These are phyloP conservation scores for Lithosia quadra DNA, from an alignment of 2,888 invertebrate genomes.

Conservation along the genomic window DNA sequence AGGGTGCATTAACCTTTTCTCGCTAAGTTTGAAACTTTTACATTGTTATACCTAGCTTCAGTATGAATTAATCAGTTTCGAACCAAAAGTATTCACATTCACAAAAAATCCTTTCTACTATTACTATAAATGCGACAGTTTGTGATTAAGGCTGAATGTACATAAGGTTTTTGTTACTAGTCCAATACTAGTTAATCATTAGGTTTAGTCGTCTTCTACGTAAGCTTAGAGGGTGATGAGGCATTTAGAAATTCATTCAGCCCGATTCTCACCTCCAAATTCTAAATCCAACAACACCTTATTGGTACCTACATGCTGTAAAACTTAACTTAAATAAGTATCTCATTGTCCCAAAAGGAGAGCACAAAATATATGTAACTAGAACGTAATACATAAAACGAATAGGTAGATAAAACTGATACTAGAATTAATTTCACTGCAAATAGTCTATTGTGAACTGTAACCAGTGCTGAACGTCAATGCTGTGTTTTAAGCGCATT, in stretches of 20 bases:
- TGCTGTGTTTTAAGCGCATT: constrained; percentile 57
- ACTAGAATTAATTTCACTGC: constrained; percentile 38
- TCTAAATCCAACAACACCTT: background rate
- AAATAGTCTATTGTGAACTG: constrained; percentile 59
- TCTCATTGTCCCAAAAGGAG: background rate
- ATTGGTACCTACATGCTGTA: background rate
- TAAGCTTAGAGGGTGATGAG: background rate
- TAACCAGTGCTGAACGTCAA: constrained; percentile 56
- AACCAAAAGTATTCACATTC: too few relatives aligned
- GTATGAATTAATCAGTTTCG: too few relatives aligned
- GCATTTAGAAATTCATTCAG: too few relatives aligned
- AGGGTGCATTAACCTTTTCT: constrained; percentile 61
- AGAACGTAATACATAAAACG: constrained; percentile 23
- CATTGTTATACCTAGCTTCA: background rate
- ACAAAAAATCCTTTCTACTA: background rate
- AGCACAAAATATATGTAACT: constrained; percentile 22
- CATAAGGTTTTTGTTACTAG: too few relatives aligned
- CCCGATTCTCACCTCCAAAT: background rate
- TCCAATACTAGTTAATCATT: too few relatives aligned
- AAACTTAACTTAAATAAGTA: constrained; percentile 2
- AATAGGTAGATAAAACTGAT: constrained; percentile 23
- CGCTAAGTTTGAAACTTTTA: background rate
- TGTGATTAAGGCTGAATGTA: too few relatives aligned
- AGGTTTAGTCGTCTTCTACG: too few relatives aligned
- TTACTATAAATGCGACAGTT: too few relatives aligned